A percentile compares a stretch with the other conserved stretches of the same genome.
These are phyloP conservation scores for Danio aesculapii DNA, from an alignment of 2,797 vertebrate species.

Conservation along the genomic window DNA sequence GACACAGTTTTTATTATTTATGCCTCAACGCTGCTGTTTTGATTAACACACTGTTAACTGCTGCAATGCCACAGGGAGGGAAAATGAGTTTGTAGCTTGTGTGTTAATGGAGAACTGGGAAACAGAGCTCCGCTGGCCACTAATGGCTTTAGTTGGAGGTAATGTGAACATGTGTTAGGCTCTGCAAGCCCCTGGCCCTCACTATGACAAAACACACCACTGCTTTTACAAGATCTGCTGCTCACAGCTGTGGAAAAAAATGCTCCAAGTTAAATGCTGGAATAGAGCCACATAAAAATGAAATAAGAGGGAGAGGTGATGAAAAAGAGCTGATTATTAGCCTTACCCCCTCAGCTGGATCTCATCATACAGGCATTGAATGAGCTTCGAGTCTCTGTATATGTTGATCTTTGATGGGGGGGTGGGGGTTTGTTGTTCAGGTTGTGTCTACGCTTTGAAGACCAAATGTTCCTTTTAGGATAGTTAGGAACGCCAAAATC, in stretches of 20 bases:
- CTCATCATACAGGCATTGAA: slow-evolving; percentile 79
- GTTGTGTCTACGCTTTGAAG: not conserved
- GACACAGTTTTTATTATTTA: slow-evolving; percentile 45
- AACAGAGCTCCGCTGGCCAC: slow-evolving; percentile 54
- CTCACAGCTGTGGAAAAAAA: slow-evolving; percentile 68
- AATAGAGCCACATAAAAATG: slow-evolving; percentile 55
- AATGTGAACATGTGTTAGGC: slow-evolving; percentile 63
- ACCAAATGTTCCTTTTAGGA: not conserved
- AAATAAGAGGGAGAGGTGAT: slow-evolving; percentile 59
- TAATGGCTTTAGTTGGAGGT: slow-evolving; percentile 57
- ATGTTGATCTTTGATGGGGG: not conserved
- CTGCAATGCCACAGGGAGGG: slow-evolving; percentile 50
- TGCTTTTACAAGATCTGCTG: slow-evolving; percentile 65
- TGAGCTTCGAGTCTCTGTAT: slow-evolving; percentile 74
- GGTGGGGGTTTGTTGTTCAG: slow-evolving; percentile 2
- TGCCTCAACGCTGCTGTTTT: slow-evolving; percentile 42
- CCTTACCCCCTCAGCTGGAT: slow-evolving; percentile 69
- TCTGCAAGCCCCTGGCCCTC: slow-evolving; percentile 63
- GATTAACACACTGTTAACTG: slow-evolving; percentile 61
- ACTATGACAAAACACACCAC: slow-evolving; percentile 70
- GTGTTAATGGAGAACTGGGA: slow-evolving; percentile 62
- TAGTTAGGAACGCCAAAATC: not conserved
- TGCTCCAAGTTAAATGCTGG: slow-evolving; percentile 68
- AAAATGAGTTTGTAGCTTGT: slow-evolving; percentile 58
- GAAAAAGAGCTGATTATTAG: slow-evolving; percentile 71